Conservation (phyloP, 2,113 vertebrate species). For the Hylia prasina region DNA sequence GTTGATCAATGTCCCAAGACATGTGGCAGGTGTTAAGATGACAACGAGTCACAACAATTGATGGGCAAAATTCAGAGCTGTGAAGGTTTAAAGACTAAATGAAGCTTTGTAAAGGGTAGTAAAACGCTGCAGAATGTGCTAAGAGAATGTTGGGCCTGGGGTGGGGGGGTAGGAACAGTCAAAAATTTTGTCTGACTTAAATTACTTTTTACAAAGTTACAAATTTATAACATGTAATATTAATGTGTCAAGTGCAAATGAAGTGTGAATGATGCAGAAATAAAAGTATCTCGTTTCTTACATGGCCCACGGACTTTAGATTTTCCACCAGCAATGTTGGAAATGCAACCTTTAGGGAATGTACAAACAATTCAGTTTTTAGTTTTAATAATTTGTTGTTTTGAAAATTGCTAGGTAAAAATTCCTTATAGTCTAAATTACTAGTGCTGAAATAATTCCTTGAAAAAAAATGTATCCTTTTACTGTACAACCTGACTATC, state of each 20-base stretch:
- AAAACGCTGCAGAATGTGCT: not conserved
- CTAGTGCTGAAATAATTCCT: not conserved
- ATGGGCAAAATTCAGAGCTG: not conserved
- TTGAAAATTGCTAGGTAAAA: not conserved
- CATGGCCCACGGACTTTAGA: not conserved
- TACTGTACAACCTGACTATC: not conserved
- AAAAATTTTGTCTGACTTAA: not conserved
- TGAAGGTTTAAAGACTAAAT: not conserved
- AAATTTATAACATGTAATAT: not conserved
- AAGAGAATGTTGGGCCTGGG: not conserved
- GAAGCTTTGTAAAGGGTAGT: not conserved
- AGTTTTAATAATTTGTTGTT: not conserved
- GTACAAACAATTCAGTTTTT: not conserved
- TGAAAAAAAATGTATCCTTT: not conserved
- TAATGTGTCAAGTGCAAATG: not conserved
- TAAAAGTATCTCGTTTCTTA: not conserved
- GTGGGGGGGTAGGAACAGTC: rapidly evolving
- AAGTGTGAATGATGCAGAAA: not conserved
- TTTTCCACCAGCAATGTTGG: not conserved
- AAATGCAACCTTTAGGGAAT: not conserved
- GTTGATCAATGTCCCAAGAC: not conserved
- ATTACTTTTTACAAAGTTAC: not conserved
- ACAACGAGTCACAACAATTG: not conserved
- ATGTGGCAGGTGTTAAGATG: conserved; percentile 1
- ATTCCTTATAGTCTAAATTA: not conserved